Evolutionary conservation across 2,888 invertebrate genomes (phyloP).

Genomic region (Pseudococcus longispinus): DNA sequence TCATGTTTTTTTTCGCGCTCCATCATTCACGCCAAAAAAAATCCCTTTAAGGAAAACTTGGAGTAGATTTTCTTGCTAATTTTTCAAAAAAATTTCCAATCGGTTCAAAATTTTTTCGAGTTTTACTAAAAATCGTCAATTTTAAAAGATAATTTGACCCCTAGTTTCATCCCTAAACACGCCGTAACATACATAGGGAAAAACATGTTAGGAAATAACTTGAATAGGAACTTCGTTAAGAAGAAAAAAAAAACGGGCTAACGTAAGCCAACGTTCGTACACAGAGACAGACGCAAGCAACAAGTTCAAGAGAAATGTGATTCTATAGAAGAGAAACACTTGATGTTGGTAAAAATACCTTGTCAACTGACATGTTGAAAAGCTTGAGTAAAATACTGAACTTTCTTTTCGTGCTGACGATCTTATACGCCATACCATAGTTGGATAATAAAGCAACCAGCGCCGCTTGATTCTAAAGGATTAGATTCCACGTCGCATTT

Average conservation of each 20-base stretch:
- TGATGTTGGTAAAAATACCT: constrained; percentile 18
- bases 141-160: no score
- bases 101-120: no score
- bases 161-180: no score
- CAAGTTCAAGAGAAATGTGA: constrained; percentile 12
- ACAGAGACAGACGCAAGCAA: not conserved
- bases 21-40: no score
- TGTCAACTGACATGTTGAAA: constrained; percentile 30
- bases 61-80: no score
- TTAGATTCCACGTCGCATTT: constrained; percentile 24
- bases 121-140: no score
- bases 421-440: no score
- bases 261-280: not conserved
- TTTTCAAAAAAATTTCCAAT: no score
- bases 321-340: constrained; percentile 26
- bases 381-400: constrained; percentile 42
- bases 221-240: constrained; percentile 8
- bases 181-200: no score
- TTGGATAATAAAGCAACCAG: constrained; percentile 4
- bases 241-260: not conserved
- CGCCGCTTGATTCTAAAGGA: constrained; percentile 8
- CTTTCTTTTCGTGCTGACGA: constrained; percentile 10
- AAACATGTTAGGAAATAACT: not conserved
- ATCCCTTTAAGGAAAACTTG: no score
- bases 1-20: no score